Evolutionary conservation across 2,888 invertebrate species (phyloP), one percentile per base, ranked within the genome.

Genomic region (Pseudoips prasinana): DNA sequence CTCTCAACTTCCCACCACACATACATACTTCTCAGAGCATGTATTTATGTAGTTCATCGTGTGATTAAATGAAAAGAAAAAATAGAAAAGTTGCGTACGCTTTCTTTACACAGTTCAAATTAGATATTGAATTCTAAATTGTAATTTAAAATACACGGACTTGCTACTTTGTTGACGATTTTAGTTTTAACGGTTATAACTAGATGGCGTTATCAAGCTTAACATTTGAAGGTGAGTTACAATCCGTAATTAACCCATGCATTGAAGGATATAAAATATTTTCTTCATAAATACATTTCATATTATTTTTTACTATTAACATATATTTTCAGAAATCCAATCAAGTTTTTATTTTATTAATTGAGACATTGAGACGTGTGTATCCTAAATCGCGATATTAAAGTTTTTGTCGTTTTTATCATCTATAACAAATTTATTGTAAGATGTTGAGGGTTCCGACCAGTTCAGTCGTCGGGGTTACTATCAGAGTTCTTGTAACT

Each of bases 401-500:
- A 63, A 45, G 31, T 73, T 71, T 75, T n/a, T n/a, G n/a, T n/a
- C n/a, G n/a, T n/a, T n/a, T n/a, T n/a, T n/a, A n/a, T n/a, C 22
- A 55, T 48, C 62, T 62, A 61, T 33, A 45, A 8, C 0, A 8
- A 19, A 3, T n/a, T 7, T 33, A 7, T 2, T 3, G 1, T 1
- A 0, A 0, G 0, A 0, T 0, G 0, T 0, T 29, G 50, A 55
- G n/a, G 7, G 73, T 80, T 87, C 88, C 71, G 48, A 65, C 72
- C 83, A 89, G 85, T 82, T 75, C 79, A 82, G 68, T 77, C 69
- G 28, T 76, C 89, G 83, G 87, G 89, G 84, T 81, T 46, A 89
- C 89, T 37, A 9, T 42, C 88, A 58, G 81, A 81, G 67, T 64
- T 72, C 61, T 49, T 1, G 59, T 87, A 74, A 53, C 64, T 83